These are phyloP conservation scores for Pecten maximus DNA, from an alignment of 2,888 invertebrate genomes.

Conservation along the genomic window DNA sequence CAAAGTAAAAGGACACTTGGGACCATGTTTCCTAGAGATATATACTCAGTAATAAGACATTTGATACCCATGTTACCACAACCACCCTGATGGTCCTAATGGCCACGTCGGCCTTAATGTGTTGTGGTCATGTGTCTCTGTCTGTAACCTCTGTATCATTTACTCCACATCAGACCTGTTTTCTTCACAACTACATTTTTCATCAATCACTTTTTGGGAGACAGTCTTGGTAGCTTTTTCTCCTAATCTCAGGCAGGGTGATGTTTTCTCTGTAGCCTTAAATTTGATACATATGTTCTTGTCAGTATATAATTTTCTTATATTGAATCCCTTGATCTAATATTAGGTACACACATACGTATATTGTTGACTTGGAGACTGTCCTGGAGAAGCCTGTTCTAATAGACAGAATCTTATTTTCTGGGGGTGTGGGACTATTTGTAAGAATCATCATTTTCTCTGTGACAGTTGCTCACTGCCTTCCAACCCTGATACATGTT, in stretches of 20 bases:
- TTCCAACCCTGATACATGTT: neutral
- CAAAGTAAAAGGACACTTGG: neutral
- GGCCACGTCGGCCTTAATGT: neutral
- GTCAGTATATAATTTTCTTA: neutral
- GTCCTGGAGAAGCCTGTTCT: neutral
- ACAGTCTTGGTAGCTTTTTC: neutral
- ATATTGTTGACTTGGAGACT: neutral
- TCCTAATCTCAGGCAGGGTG: neutral
- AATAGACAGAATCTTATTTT: neutral
- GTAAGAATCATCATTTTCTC: neutral
- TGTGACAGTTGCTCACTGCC: neutral
- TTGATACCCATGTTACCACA: neutral
- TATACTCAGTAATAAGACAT: neutral
- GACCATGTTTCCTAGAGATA: neutral
- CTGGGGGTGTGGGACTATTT: neutral
- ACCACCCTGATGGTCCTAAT: neutral
- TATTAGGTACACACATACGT: neutral
- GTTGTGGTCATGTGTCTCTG: neutral
- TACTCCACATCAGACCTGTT: neutral
- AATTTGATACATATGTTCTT: constrained; percentile 9
- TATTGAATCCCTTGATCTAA: neutral
- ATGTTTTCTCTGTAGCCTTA: neutral
- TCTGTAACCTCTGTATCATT: neutral
- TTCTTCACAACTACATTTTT: neutral
- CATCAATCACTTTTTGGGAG: constrained; percentile 8